These are phyloP conservation scores for Hydrolagus affinis DNA, from an alignment of 2,113 vertebrate genomes.

Conservation along the genomic window DNA sequence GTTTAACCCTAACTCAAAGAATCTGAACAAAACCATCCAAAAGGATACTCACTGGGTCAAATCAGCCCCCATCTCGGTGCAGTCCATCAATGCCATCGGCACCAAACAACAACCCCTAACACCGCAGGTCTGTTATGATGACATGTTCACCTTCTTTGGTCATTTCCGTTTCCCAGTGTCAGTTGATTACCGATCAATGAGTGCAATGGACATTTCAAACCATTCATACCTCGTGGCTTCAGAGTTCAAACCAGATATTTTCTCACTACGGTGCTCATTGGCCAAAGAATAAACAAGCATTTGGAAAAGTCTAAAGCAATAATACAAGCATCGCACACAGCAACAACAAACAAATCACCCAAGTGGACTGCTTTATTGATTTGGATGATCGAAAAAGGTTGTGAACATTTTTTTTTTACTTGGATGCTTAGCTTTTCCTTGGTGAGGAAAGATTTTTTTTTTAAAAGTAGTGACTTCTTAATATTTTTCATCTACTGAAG, in stretches of 20 bases:
- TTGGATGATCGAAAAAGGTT: neutral
- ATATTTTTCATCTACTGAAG: neutral
- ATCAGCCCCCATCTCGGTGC: neutral
- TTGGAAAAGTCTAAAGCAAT: neutral
- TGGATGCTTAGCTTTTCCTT: neutral
- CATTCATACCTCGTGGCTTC: constrained; percentile 12
- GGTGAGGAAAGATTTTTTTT: neutral
- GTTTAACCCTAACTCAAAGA: neutral
- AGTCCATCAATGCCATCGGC: neutral
- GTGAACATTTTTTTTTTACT: neutral
- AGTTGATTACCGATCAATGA: constrained; percentile 30
- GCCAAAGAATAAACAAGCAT: constrained; percentile 14
- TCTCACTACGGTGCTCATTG: neutral
- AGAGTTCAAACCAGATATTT: constrained; percentile 8
- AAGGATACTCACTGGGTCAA: neutral
- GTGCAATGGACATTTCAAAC: constrained; percentile 27
- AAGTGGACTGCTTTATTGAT: neutral
- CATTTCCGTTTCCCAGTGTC: neutral
- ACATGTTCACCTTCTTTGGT: constrained; percentile 7
- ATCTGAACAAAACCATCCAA: neutral
- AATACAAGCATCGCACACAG: neutral
- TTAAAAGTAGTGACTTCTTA: too few relatives aligned
- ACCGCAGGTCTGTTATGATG: constrained; percentile 4
- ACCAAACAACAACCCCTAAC: constrained; percentile 14
- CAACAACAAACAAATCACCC: neutral